Percentiles rank a stretch among this genome's conserved stretches.
Evolutionary conservation across 2,113 vertebrate species (phyloP).

Genomic region (Neolamprologus sp.): DNA sequence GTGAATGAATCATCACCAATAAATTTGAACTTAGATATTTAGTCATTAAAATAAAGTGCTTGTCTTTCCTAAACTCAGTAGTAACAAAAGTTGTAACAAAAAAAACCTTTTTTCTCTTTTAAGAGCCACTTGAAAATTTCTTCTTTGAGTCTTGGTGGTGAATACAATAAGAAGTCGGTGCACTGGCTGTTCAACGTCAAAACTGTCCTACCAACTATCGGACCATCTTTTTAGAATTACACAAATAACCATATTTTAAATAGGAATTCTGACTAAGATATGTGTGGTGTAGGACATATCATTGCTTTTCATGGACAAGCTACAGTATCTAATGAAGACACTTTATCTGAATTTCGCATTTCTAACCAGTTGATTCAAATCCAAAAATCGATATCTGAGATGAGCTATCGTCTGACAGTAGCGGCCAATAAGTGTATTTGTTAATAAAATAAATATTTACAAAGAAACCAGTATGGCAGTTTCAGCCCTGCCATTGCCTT

Average conservation of each 20-base stretch:
- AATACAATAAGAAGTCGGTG: fast-evolving
- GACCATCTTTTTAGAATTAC: background rate
- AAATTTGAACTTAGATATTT: background rate
- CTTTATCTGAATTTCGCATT: fast-evolving
- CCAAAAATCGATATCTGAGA: background rate
- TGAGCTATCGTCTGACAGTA: background rate
- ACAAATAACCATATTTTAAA: background rate
- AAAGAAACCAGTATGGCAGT: background rate
- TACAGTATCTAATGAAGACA: background rate
- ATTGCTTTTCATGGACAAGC: background rate
- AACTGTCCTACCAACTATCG: background rate
- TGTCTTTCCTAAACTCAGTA: background rate
- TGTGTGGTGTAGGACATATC: fast-evolving
- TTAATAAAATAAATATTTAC: background rate
- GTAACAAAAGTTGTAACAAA: background rate
- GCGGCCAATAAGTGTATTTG: background rate
- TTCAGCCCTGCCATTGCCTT: background rate
- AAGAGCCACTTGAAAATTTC: fast-evolving
- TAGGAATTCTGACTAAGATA: background rate
- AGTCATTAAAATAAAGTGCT: background rate
- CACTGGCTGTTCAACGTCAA: fast-evolving
- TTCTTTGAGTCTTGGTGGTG: background rate
- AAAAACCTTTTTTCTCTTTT: fast-evolving
- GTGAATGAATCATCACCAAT: background rate
- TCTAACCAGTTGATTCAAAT: background rate